Evolutionary conservation across 2,113 vertebrate genomes (phyloP).

Genomic region (Hystrix brachyura): DNA sequence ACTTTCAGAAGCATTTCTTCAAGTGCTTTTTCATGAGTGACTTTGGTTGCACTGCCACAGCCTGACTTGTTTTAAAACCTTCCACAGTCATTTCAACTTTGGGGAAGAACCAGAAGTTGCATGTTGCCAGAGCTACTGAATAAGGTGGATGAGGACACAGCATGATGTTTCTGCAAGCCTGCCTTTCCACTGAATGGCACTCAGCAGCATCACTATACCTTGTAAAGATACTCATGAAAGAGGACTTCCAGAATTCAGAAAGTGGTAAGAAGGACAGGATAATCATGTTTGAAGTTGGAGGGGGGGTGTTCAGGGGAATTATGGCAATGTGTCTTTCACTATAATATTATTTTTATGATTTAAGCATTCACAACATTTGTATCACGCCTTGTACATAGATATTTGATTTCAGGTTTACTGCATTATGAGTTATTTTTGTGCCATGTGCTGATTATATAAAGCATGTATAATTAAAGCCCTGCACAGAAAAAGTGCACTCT

Average conservation of each 20-base stretch:
- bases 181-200: neutral
- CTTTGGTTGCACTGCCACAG: neutral
- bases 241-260: neutral
- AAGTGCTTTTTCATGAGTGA: neutral
- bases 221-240: neutral
- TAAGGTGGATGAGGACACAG: neutral
- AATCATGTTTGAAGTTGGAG: neutral
- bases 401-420: constrained; percentile 49
- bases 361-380: neutral
- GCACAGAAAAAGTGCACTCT: neutral
- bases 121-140: neutral
- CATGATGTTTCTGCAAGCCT: neutral
- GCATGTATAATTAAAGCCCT: neutral
- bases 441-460: constrained; percentile 3
- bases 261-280: too few species aligned
- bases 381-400: neutral
- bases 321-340: neutral
- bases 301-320: neutral
- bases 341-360: neutral
- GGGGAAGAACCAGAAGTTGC: neutral
- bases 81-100: neutral
- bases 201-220: neutral
- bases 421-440: neutral
- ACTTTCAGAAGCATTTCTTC: neutral
- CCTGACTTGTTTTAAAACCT: neutral